Evolutionary conservation across 2,113 vertebrate genomes (phyloP).

Genomic region (Myanophis thanlyinensis): DNA sequence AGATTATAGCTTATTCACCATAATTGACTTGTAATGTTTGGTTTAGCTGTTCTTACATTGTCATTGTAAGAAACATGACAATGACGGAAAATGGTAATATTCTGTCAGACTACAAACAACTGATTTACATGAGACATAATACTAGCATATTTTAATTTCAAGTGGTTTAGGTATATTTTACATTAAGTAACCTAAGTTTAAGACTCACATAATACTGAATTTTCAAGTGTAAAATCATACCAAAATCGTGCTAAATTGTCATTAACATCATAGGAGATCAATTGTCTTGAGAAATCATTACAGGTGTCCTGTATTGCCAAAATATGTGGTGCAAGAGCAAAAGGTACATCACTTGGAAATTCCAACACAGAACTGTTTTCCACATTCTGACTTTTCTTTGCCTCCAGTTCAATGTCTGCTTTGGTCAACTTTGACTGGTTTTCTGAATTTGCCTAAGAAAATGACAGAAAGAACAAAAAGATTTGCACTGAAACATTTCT

Average conservation of each 20-base stretch:
- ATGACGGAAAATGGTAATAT: slow-evolving; percentile 7
- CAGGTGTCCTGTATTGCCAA: slow-evolving; percentile 77
- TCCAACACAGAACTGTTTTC: slow-evolving; percentile 76
- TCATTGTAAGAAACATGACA: slow-evolving; percentile 11
- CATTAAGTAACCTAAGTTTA: slow-evolving; percentile 52
- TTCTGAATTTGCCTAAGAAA: slow-evolving; percentile 52
- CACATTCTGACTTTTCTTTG: slow-evolving; percentile 50
- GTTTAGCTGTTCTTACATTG: slow-evolving; percentile 11
- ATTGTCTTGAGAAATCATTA: slow-evolving; percentile 74
- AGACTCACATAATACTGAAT: slow-evolving; percentile 85
- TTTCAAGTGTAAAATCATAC: slow-evolving; percentile 96
- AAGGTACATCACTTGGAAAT: slow-evolving; percentile 88
- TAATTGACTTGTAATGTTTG: neutral
- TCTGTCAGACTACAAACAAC: slow-evolving; percentile 26
- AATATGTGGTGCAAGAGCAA: slow-evolving; percentile 90
- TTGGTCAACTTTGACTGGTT: slow-evolving; percentile 25
- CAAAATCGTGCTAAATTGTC: slow-evolving; percentile 86
- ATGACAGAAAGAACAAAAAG: slow-evolving; percentile 32
- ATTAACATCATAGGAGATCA: slow-evolving; percentile 76
- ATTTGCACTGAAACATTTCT: neutral
- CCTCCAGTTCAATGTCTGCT: slow-evolving; percentile 26
- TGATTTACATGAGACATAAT: neutral
- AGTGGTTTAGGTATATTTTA: slow-evolving; percentile 20
- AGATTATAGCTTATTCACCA: neutral
- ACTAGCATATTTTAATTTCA: slow-evolving; percentile 29